These are phyloP conservation scores for Hormiphora californensis DNA, from an alignment of 37 sponge, comb jelly and placozoan species.

Conservation along the genomic window DNA sequence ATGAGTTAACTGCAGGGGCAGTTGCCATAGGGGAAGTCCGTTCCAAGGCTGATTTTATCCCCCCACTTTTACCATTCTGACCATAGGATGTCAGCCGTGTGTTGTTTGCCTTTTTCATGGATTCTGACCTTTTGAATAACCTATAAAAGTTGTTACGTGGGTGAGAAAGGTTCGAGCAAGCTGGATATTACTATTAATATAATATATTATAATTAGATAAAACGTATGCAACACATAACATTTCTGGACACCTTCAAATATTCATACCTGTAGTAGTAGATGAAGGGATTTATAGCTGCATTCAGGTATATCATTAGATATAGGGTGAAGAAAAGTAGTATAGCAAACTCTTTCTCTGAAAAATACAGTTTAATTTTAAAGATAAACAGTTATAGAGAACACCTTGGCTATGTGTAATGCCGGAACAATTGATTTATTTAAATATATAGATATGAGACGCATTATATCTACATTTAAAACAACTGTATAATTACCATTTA, in stretches of 20 bases:
- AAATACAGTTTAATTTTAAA: neutral
- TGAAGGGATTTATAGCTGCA: slow-evolving; percentile 35
- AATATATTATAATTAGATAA: too few species aligned
- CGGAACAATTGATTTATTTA: neutral
- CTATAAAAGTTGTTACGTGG: too few species aligned
- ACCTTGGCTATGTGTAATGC: neutral
- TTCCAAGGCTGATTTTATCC: too few species aligned
- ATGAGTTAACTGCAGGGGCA: too few species aligned
- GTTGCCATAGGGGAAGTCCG: too few species aligned
- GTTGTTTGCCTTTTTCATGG: neutral
- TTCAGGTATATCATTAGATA: slow-evolving; percentile 35
- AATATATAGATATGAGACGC: too few species aligned
- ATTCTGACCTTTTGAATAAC: slow-evolving; percentile 7
- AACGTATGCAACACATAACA: too few species aligned
- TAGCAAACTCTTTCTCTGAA: neutral
- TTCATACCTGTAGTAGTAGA: slow-evolving; percentile 51
- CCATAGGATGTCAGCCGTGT: neutral
- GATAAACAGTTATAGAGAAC: neutral
- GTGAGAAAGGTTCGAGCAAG: too few species aligned
- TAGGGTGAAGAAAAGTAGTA: neutral
- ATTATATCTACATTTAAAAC: too few species aligned
- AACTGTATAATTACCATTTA: neutral
- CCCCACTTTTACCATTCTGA: too few species aligned
- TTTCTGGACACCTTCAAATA: too few species aligned
- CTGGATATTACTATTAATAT: too few species aligned